Percentiles rank a stretch among this genome's conserved stretches.
phyloP scores from a whole-genome alignment of 2,113 vertebrate genomes.

The Callaeas wilsoni region DNA sequence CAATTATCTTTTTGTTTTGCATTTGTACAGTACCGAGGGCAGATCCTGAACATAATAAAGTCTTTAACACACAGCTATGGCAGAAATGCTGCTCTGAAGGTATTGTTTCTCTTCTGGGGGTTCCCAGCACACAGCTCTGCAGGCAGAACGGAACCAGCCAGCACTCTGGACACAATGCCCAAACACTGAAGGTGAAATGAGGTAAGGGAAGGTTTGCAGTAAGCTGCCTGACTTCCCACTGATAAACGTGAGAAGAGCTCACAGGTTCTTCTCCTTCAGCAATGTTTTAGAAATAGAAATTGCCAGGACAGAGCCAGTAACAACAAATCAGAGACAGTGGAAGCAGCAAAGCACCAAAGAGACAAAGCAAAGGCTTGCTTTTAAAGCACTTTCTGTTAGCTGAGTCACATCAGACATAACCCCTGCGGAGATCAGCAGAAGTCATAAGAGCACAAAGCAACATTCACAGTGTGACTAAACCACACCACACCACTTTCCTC shows the following conservation, averaged over 20 bases:
- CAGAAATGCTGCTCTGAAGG: background rate
- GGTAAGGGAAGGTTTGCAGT: background rate
- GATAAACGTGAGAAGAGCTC: background rate
- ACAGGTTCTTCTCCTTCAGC: background rate
- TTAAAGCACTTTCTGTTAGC: background rate
- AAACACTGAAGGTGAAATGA: background rate
- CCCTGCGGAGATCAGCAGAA: background rate
- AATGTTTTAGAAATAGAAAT: background rate
- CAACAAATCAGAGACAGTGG: background rate
- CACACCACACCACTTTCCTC: background rate
- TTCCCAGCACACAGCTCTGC: background rate
- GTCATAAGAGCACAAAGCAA: background rate
- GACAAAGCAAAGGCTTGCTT: background rate
- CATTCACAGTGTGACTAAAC: background rate
- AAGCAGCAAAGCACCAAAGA: background rate
- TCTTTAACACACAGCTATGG: background rate
- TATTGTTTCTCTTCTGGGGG: background rate
- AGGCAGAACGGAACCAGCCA: background rate
- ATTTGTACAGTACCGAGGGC: background rate
- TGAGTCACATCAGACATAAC: background rate
- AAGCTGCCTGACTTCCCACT: background rate
- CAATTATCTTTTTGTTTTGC: background rate
- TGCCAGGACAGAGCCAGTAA: background rate
- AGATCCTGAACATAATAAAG: background rate
- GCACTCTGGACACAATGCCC: background rate